Base-by-base conservation (phyloP, 1,140 invertebrate species). In the Caenorhabditis inopinata region DNA sequence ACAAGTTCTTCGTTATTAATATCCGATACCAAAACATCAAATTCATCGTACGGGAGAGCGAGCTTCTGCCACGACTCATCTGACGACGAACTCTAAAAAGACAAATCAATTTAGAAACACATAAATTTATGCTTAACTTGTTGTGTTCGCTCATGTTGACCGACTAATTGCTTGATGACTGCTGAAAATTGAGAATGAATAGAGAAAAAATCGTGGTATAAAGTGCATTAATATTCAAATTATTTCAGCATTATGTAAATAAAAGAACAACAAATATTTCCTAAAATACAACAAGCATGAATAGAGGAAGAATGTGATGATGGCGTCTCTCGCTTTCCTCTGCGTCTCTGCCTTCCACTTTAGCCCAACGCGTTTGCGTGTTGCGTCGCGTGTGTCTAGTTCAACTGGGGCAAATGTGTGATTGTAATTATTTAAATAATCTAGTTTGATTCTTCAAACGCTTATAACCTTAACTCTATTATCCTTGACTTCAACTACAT, bases 401-500 rank as follows among this genome's bases (percentile, higher is more conserved):
- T 47, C 45, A 47, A 47, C 45, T 47, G 45, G 45, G 45, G 45
- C 45, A 47, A 47, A 47, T 47, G 45, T 47, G 45, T 47, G 45
- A 47, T 47, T 47, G 45, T 47, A n/a, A n/a, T n/a, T n/a, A n/a
- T n/a, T n/a, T n/a, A n/a, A n/a, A n/a, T n/a, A n/a, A n/a, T n/a
- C n/a, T n/a, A n/a, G n/a, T n/a, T n/a, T n/a, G n/a, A n/a, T n/a
- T n/a, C n/a, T 6, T 18, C 38, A 76, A 53, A 76, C 45, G 29
- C 75, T 76, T 0, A 76, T 25, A 32, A 82, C 73, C 29, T 82
- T 83, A 48, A 82, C 58, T 68, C 80, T 83, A 53, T 83, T 53
- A 46, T 49, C 58, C 16, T 80, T 58, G 29, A 82, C n/a, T 82
- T 82, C 76, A 16, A 82, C 53, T 38, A 82, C 23, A 80, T 74